Percentiles rank a stretch among this genome's conserved stretches.
These are phyloP conservation scores for Rosalia funebris DNA, from an alignment of 2,888 invertebrate species.

Conservation along the genomic window DNA sequence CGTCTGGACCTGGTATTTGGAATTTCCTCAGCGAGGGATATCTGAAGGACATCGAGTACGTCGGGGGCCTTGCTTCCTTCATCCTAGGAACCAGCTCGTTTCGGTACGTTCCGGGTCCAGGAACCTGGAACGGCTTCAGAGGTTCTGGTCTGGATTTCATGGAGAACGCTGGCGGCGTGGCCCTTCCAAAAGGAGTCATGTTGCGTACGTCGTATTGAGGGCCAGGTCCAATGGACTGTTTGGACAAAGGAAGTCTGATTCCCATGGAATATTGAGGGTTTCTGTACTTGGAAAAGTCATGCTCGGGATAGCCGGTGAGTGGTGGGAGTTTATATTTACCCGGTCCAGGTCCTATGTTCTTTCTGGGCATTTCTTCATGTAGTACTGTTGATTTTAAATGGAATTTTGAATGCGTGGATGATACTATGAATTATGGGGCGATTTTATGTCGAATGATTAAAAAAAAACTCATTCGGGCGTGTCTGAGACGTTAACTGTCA, in stretches of 20 bases:
- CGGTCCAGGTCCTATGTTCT: conserved; percentile 72
- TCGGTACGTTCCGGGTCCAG: conserved; percentile 74
- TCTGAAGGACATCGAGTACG: conserved; percentile 68
- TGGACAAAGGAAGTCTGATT: conserved; percentile 50
- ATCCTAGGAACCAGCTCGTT: conserved; percentile 69
- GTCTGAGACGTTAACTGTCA: neutral
- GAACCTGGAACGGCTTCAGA: conserved; percentile 60
- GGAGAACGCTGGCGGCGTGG: conserved; percentile 67
- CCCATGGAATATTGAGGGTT: conserved; percentile 75
- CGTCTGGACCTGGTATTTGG: conserved; percentile 71
- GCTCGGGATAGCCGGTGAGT: conserved; percentile 69
- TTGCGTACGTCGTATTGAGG: conserved; percentile 66
- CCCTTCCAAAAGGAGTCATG: conserved; percentile 63
- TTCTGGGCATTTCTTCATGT: conserved; percentile 1
- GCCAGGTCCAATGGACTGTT: conserved; percentile 60
- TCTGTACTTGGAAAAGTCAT: conserved; percentile 72
- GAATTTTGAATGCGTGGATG: neutral
- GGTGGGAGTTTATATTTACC: conserved; percentile 72
- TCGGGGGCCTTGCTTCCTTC: conserved; percentile 68
- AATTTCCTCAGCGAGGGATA: conserved; percentile 50
- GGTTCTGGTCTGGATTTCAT: conserved; percentile 56
- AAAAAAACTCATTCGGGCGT: neutral
- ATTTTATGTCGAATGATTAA: neutral
- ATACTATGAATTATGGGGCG: neutral
- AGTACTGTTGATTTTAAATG: neutral